Evolutionary conservation across 2,113 vertebrate species (phyloP), one percentile per base, ranked within the genome.

Genomic region (human): DNA sequence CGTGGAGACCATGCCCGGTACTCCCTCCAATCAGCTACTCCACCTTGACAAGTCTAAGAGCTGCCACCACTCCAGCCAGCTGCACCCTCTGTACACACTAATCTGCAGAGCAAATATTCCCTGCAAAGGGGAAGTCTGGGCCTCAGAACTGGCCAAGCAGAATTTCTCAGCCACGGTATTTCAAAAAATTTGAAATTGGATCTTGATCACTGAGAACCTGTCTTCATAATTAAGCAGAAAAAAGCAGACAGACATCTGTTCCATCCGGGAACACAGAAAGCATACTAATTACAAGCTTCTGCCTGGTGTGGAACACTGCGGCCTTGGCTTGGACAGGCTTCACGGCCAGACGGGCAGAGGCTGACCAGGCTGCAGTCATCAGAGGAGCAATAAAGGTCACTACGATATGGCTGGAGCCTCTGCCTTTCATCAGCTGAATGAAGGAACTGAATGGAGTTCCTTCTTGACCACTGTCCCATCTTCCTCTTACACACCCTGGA

Each of bases 241-340:
- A 97, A 95, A 70, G 85, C 40, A 82, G 83, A 95, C 80, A 97
- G 96, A 97, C 92, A 98, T 97, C 97, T 98, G 98, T 95, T 98
- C 55, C 61, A 89, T 92, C 81, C 1, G 6, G 80, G 91, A 97
- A 98, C 93, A 93, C 5, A 84, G 96, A 61, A 0, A 35, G 96
- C 95, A 98, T 97, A 96, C 43, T 89, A 98, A 98, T 97, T 91
- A 90, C 88, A 84, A 85, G 23, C 18, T 59, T 93, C 96, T 93
- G 89, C 89, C 89, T 70, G 57, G 75, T 50, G 16, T 45, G 22
- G 93, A 98, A 93, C 0, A 83, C 38, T 4, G 79, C 5, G 59
- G 81, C 3, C 79, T 96, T 57, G 43, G 76, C 78, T 72, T 81
- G 92, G 27, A 30, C 48, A 57, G 50, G 61, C 66, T 52, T 43